Evolutionary conservation across 2,113 vertebrate genomes (phyloP).

Genomic region (Scartelaos histophorus): DNA sequence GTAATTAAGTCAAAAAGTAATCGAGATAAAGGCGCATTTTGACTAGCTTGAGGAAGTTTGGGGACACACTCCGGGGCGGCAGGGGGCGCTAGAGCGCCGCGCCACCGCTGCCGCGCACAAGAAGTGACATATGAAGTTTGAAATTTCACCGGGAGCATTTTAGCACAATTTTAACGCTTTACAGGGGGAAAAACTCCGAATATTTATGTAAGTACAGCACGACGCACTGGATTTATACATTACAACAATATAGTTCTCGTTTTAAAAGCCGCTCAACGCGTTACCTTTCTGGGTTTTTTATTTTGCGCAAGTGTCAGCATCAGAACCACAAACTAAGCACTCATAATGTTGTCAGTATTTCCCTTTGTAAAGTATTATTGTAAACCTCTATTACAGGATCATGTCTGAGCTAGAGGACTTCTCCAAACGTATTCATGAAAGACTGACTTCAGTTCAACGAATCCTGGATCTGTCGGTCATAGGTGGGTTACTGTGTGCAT

Average conservation of each 20-base stretch:
- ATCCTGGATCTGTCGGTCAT: conserved; percentile 66
- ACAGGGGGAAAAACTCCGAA: background rate
- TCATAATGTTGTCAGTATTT: background rate
- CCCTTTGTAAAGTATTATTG: background rate
- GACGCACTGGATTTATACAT: background rate
- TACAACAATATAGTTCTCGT: background rate
- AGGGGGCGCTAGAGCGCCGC: background rate
- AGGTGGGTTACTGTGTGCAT: conserved; percentile 59
- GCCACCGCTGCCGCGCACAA: too few species aligned
- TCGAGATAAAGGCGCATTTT: background rate
- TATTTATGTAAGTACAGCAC: background rate
- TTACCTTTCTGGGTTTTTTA: background rate
- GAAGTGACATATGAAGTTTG: background rate
- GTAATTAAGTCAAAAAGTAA: background rate
- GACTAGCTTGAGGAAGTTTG: background rate
- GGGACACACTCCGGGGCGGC: background rate
- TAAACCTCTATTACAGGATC: conserved; percentile 23
- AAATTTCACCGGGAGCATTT: background rate
- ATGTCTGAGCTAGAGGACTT: conserved; percentile 71
- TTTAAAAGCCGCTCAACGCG: background rate
- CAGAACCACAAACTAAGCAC: background rate
- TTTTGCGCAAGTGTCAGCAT: background rate
- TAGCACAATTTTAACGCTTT: background rate
- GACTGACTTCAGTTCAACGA: conserved; percentile 57
- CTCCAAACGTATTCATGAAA: conserved; percentile 60